A percentile compares a stretch with the other conserved stretches of the same genome.
phyloP scores from a whole-genome alignment of 2,797 vertebrate genomes.

The Falco columbarius region DNA sequence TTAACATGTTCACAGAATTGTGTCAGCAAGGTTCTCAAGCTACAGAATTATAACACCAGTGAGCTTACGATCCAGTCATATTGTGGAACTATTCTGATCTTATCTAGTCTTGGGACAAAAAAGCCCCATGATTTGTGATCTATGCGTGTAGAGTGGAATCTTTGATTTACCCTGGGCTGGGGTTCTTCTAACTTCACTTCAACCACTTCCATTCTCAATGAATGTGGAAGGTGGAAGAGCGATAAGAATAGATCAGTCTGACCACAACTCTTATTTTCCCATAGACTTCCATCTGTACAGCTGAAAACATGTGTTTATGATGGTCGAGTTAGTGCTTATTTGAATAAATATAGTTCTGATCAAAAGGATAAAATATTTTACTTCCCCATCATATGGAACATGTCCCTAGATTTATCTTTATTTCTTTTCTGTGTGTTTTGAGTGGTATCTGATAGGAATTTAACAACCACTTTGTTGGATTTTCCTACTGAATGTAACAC shows the following conservation, averaged over 20 bases:
- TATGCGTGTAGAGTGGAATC: not conserved
- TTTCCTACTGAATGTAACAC: not conserved
- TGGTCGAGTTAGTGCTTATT: not conserved
- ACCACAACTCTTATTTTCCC: not conserved
- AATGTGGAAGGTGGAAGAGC: not conserved
- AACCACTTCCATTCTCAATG: not conserved
- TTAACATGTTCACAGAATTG: not conserved
- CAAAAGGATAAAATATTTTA: not conserved
- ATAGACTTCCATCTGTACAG: not conserved
- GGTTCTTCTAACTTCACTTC: not conserved
- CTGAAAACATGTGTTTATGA: not conserved
- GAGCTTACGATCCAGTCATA: not conserved
- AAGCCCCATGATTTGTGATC: rapidly evolving
- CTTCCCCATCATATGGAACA: not conserved
- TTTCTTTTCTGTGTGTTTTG: not conserved
- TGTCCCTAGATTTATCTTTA: not conserved
- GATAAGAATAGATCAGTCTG: not conserved
- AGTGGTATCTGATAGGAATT: not conserved
- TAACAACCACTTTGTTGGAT: not conserved
- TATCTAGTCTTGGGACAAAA: not conserved
- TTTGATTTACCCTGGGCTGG: not conserved
- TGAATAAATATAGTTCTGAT: not conserved
- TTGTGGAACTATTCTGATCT: not conserved
- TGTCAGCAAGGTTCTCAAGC: not conserved
- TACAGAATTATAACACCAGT: not conserved